Evolutionary conservation across 2,113 vertebrate genomes (phyloP), one percentile per base, ranked within the genome.

Genomic region (Ornithorhynchus anatinus): DNA sequence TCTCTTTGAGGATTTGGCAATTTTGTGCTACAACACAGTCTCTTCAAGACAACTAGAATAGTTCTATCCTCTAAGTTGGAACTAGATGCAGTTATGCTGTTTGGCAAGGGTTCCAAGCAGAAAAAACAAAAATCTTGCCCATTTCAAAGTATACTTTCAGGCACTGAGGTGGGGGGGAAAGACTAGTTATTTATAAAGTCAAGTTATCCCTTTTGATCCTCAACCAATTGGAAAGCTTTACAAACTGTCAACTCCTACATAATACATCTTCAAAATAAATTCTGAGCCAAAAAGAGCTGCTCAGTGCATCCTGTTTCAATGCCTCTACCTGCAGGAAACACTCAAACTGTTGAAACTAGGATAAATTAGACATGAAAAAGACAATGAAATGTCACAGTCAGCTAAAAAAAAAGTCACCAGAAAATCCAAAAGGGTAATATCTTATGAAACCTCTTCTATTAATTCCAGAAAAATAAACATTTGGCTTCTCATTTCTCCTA

Each of bases 371-470:
- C 47, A 33, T 44, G 54, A 64, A 54, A 57, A 60, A 85, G 20
- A 25, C 20, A 72, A 81, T 71, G 74, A 81, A n/a, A n/a, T n/a
- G n/a, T n/a, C n/a, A n/a, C n/a, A n/a, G n/a, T 44, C 69, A 82
- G 36, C 35, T 44, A 68, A 32, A 11, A 47, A 54, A 42, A 52
- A 75, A 82, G 62, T 36, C 47, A 39, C 59, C 35, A 51, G 63
- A 16, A 63, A 64, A 77, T 72, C 35, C 80, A 50, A 80, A 1
- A 31, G 70, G 80, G 54, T 77, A 37, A 73, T n/a, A 51, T 54
- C 42, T 77, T 72, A 77, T 38, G 52, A 82, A 77, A 67, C 3
- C 52, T 66, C 51, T 79, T 56, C 13, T 76, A 19, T 75, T 74
- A 59, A 59, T 50, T 7, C 1, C 33, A 64, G 35, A 75, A 40